Percentiles rank a stretch among this genome's conserved stretches.
Conservation (phyloP, 2,797 vertebrate species). For the Gastrophryne carolinensis region DNA sequence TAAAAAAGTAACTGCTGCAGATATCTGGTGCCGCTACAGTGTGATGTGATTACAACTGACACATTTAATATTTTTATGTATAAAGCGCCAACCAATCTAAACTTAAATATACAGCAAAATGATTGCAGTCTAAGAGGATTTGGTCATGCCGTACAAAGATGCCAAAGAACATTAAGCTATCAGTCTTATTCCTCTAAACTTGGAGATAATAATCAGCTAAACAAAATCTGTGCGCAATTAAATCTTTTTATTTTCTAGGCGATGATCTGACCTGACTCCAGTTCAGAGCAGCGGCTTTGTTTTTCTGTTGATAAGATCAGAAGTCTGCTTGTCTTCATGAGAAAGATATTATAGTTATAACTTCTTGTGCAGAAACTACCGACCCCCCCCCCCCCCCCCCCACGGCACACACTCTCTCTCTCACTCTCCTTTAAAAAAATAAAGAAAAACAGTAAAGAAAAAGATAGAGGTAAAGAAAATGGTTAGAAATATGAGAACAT, state of each 20-base stretch:
- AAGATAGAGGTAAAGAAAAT: too few species aligned
- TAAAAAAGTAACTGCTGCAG: too few species aligned
- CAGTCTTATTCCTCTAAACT: slow-evolving; percentile 9
- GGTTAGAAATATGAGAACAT: too few species aligned
- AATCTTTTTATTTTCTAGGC: slow-evolving; percentile 3
- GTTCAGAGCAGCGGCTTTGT: slow-evolving; percentile 15
- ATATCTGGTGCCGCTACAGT: too few species aligned
- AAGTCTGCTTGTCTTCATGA: slow-evolving; percentile 35
- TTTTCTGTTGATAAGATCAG: slow-evolving; percentile 35
- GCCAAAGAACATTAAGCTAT: slow-evolving; percentile 21
- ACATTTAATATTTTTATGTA: not conserved
- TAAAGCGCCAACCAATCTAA: not conserved
- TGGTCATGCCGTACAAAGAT: not conserved
- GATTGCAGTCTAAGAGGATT: not conserved
- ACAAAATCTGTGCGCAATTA: slow-evolving; percentile 23
- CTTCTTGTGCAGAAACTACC: slow-evolving; percentile 6
- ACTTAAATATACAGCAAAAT: not conserved
- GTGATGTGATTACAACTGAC: not conserved
- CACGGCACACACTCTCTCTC: too few species aligned
- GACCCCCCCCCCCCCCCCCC: too few species aligned
- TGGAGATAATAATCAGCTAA: slow-evolving; percentile 10
- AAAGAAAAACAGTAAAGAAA: too few species aligned
- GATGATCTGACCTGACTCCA: slow-evolving; percentile 3
- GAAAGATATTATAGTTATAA: slow-evolving; percentile 25
- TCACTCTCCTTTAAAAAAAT: too few species aligned